A percentile compares a stretch with the other conserved stretches of the same genome.
phyloP scores from a whole-genome alignment of 2,113 vertebrate species.

The Cololabis saira region DNA sequence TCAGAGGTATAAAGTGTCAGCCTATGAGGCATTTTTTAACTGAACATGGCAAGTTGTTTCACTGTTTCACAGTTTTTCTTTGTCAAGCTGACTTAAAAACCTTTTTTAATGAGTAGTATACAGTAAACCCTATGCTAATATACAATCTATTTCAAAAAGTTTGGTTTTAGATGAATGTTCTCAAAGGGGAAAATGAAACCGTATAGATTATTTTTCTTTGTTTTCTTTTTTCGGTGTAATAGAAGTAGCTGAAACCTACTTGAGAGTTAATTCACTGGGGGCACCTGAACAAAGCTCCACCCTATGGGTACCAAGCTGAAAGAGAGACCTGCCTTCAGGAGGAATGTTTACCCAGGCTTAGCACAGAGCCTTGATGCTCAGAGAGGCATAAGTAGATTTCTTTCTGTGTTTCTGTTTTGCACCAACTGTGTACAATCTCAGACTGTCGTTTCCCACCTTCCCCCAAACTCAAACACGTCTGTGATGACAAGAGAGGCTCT shows the following conservation, averaged over 20 bases:
- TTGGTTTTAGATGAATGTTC: background rate
- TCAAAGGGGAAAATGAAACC: background rate
- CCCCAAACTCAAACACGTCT: conserved; percentile 9
- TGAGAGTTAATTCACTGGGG: conserved; percentile 39
- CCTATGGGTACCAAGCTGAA: conserved; percentile 63
- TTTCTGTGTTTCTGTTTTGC: conserved; percentile 57
- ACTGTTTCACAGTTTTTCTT: background rate
- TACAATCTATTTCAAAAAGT: background rate
- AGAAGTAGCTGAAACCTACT: conserved; percentile 40
- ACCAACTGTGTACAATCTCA: conserved; percentile 51
- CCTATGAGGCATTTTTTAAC: conserved; percentile 9
- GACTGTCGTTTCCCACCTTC: conserved; percentile 15
- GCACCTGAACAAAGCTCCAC: conserved; percentile 49
- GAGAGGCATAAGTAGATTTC: conserved; percentile 53
- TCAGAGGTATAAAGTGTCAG: conserved; percentile 2
- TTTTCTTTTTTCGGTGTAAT: conserved; percentile 15
- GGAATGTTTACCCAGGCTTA: conserved; percentile 74
- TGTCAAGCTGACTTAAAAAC: background rate
- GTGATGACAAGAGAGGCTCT: conserved; percentile 61
- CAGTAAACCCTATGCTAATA: no score
- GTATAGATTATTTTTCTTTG: no score
- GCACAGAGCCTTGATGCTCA: conserved; percentile 57
- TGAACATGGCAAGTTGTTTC: conserved; percentile 5
- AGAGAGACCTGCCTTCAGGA: conserved; percentile 64
- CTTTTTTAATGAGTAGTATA: no score